phyloP scores from a whole-genome alignment of 2,888 invertebrate species.

The Epirrita christyi region DNA sequence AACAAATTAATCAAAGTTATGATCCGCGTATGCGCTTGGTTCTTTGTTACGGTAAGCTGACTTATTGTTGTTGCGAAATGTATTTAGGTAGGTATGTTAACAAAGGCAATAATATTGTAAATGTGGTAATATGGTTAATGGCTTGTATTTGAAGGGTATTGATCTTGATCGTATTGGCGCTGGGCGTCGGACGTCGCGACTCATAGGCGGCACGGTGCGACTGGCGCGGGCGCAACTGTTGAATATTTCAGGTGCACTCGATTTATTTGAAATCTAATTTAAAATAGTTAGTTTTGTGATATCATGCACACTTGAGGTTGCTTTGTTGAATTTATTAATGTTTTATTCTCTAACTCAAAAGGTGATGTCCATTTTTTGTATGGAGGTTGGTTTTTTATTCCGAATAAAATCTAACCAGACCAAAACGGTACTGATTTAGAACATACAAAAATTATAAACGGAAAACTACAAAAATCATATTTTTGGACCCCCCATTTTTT shows the following conservation, averaged over 20 bases:
- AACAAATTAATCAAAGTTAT: conserved; percentile 68
- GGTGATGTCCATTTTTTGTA: too few relatives aligned
- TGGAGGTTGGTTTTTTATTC: too few relatives aligned
- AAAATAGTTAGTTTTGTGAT: conserved; percentile 28
- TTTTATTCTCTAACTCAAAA: too few relatives aligned
- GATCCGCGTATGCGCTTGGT: conserved; percentile 55
- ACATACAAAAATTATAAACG: too few relatives aligned
- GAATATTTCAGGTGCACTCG: conserved; percentile 37
- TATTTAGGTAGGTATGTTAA: conserved; percentile 49
- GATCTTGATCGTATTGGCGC: conserved; percentile 33
- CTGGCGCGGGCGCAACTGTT: conserved; percentile 18
- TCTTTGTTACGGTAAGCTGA: conserved; percentile 48
- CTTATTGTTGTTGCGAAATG: conserved; percentile 52
- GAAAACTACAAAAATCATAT: too few relatives aligned
- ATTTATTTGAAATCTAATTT: conserved; percentile 22
- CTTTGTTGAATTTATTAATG: conserved; percentile 19
- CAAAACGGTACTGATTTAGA: too few relatives aligned
- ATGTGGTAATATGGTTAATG: conserved; percentile 45
- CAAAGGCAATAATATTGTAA: conserved; percentile 59
- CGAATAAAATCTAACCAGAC: too few relatives aligned
- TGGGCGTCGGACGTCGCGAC: not conserved
- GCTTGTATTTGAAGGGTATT: conserved; percentile 44
- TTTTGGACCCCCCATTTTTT: too few relatives aligned
- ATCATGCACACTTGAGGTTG: conserved; percentile 22
- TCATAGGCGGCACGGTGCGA: conserved; percentile 12